Base-by-base conservation (phyloP, 1,140 invertebrate genomes). In the Geopemphigus sp. region DNA sequence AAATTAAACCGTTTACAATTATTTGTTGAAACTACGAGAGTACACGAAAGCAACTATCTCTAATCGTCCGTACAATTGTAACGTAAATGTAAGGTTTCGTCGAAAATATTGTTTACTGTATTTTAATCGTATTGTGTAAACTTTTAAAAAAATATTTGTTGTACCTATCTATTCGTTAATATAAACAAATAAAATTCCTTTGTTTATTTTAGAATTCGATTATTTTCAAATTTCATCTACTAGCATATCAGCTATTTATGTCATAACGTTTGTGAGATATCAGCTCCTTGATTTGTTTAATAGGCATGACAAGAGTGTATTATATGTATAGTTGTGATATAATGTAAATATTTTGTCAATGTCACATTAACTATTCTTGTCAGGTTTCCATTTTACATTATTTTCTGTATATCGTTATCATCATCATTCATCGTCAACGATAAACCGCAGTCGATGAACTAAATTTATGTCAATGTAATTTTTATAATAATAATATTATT, bases 381-480 rank as follows among this genome's bases (percentile, higher is more conserved):
- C 68, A 72, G 54, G 68, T 72, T 72, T 54, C 5, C 39, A 53
- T 29, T 54, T 72, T 29, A 72, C 14, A 54, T 32, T 54, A 72
- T 72, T 29, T 54, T 70, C 24, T 26, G 19, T 24, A 26, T 24
- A 68, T 64, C 29, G 19, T 19, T 11, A 64, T 68, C 64, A 47
- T 53, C 17, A 32, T 54, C 50, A 50, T 14, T 54, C 11, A 70
- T 68, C 47, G 29, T 54, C 24, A 19, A 8, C 19, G 24, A 26
- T 53, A 10, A 50, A 53, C 47, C 0, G 12, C 68, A 54, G 45
- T 53, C 68, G 68, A 39, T 29, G 68, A 72, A 54, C 68, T 53
- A 53, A 72, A 72, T 72, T 72, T 54, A 54, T 72, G 68, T 72
- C 50, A 54, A 72, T 54, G 68, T 72, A 54, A 53, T 54, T 29